These are phyloP conservation scores for Toxotes chatareus DNA, from an alignment of 2,113 vertebrate genomes.

Conservation along the genomic window DNA sequence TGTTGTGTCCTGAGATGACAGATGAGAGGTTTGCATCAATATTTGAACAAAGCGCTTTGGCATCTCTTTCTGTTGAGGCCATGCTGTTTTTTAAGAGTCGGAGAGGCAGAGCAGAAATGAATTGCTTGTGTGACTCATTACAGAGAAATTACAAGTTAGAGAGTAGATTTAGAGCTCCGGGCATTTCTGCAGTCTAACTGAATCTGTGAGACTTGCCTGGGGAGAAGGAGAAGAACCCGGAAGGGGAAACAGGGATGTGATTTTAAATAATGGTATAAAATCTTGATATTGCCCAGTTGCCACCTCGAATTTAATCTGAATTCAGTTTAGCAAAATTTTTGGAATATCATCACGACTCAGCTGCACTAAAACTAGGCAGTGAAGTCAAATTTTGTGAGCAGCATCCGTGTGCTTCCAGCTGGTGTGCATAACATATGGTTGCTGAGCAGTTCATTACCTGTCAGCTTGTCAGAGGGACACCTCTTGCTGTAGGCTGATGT, in stretches of 20 bases:
- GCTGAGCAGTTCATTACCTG: slow-evolving; percentile 44
- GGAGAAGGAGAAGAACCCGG: slow-evolving; percentile 24
- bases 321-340: background rate
- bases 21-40: slow-evolving; percentile 79
- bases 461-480: slow-evolving; percentile 39
- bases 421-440: slow-evolving; percentile 5
- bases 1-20: slow-evolving; percentile 67
- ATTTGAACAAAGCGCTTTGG: slow-evolving; percentile 80
- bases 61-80: slow-evolving; percentile 67
- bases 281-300: background rate
- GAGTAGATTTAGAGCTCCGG: slow-evolving; percentile 45
- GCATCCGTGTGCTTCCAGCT: slow-evolving; percentile 25
- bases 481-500: slow-evolving; percentile 9
- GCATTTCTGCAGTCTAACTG: slow-evolving; percentile 50
- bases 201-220: slow-evolving; percentile 41
- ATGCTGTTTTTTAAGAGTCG: slow-evolving; percentile 62
- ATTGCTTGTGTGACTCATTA: slow-evolving; percentile 48
- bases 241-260: slow-evolving; percentile 22
- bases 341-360: background rate
- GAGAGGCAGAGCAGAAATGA: slow-evolving; percentile 51
- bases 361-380: background rate
- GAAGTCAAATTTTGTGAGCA: background rate
- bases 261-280: slow-evolving; percentile 35
- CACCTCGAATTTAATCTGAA: background rate
- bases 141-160: slow-evolving; percentile 62